Conservation (phyloP, 2,797 vertebrate species). For the Hoplostethus atlanticus region DNA sequence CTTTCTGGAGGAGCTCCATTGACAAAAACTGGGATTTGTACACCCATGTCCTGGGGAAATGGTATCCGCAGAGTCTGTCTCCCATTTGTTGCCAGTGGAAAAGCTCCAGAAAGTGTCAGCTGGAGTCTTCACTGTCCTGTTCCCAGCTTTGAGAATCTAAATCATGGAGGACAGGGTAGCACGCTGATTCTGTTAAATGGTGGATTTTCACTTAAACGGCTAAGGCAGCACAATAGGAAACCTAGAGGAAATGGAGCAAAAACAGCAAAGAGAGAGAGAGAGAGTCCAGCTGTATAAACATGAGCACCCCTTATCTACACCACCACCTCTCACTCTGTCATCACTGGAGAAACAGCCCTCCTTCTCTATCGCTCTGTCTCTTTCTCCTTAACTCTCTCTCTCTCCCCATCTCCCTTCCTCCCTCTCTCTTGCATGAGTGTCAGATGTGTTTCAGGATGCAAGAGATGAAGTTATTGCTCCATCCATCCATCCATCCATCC, state of each 20-base stretch:
- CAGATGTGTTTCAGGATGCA: too few relatives aligned
- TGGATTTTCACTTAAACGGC: slow-evolving; percentile 10
- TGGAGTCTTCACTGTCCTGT: background rate
- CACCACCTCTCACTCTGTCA: slow-evolving; percentile 40
- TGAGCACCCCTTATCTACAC: slow-evolving; percentile 54
- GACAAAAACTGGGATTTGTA: slow-evolving; percentile 11
- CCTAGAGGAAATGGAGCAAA: background rate
- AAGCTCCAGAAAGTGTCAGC: slow-evolving; percentile 13
- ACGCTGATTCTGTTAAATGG: background rate
- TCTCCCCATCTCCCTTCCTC: background rate
- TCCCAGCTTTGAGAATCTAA: slow-evolving; percentile 1
- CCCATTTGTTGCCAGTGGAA: background rate
- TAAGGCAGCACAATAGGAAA: slow-evolving; percentile 16
- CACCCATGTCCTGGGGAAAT: slow-evolving; percentile 21
- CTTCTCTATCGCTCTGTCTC: background rate
- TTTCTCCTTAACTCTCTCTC: background rate
- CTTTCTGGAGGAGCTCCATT: background rate
- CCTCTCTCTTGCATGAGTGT: background rate
- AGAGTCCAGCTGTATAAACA: slow-evolving; percentile 69
- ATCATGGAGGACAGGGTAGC: background rate
- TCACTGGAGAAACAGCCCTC: background rate
- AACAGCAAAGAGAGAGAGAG: slow-evolving; percentile 7
- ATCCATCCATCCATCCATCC: too few relatives aligned
- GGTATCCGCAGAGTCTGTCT: background rate
- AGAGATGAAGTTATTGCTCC: too few relatives aligned